Conservation (phyloP, 1,140 invertebrate species). For the Brachionus calyciflorus region DNA sequence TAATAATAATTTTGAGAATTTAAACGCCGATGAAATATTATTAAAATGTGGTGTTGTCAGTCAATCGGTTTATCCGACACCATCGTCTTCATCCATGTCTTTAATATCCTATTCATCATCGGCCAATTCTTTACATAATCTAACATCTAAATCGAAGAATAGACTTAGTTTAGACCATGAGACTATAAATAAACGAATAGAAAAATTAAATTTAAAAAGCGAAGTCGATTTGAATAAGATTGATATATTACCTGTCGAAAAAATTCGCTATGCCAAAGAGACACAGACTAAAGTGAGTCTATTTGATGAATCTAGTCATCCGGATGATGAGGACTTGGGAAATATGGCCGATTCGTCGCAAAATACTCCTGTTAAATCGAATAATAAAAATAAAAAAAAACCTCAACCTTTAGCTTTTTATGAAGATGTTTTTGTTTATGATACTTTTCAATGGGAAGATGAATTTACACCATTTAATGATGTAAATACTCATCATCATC, state of each 20-base stretch:
- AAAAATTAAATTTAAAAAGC: constrained; percentile 23
- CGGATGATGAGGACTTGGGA: not conserved
- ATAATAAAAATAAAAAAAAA: constrained; percentile 20
- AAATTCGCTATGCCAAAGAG: constrained; percentile 41
- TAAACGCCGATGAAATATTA: constrained; percentile 34
- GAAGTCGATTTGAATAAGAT: constrained; percentile 2
- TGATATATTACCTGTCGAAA: constrained; percentile 32
- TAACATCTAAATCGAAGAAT: constrained; percentile 5
- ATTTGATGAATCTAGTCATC: not conserved
- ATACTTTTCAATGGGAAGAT: constrained; percentile 46
- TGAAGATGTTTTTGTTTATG: constrained; percentile 33
- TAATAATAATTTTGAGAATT: constrained; percentile 8
- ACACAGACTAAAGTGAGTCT: constrained; percentile 17
- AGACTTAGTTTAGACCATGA: not conserved
- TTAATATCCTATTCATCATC: constrained; percentile 5
- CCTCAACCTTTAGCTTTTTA: not conserved
- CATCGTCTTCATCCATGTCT: constrained; percentile 9
- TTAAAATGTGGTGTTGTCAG: not conserved
- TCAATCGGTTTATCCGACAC: not conserved
- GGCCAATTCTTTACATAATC: not conserved
- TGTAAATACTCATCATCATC: not conserved
- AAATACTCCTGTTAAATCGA: not conserved
- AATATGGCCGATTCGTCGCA: not conserved
- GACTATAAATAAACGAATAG: not conserved
- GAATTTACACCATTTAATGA: constrained; percentile 20